Evolutionary conservation across 1,140 invertebrate species (phyloP).

Genomic region (Schmidtea mediterranea): DNA sequence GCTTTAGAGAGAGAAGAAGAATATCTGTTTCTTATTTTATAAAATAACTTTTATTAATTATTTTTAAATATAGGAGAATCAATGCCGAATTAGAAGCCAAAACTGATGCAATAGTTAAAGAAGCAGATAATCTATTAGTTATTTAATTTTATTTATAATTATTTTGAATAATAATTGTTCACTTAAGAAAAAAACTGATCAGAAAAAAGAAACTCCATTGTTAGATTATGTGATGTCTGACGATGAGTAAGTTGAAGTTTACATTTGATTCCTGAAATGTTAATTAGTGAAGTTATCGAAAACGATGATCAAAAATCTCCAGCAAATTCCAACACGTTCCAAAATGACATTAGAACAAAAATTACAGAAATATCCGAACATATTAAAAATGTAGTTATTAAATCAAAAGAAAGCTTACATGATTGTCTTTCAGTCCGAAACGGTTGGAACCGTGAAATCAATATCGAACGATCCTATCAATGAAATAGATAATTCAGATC

Average conservation of each 20-base stretch:
- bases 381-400: background rate
- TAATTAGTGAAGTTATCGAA: no score
- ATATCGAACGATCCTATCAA: constrained; percentile 15
- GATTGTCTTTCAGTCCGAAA: background rate
- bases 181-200: no score
- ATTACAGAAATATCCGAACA: background rate
- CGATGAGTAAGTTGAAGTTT: no score
- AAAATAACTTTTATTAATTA: no score
- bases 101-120: constrained; percentile 18
- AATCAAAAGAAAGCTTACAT: background rate
- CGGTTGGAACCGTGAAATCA: constrained; percentile 13
- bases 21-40: no score
- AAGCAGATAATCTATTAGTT: constrained; percentile 23
- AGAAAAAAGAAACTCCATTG: no score
- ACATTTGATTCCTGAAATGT: no score
- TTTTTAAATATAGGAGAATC: constrained; percentile 14
- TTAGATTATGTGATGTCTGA: no score
- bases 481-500: constrained; percentile 14
- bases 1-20: no score
- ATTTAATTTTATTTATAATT: constrained; percentile 7
- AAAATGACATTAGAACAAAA: background rate
- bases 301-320: no score
- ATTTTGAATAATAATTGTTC: no score
- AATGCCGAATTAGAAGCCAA: constrained; percentile 24
- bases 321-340: background rate